Conservation (phyloP, 2,113 vertebrate species). For the Galeopterus variegatus region DNA sequence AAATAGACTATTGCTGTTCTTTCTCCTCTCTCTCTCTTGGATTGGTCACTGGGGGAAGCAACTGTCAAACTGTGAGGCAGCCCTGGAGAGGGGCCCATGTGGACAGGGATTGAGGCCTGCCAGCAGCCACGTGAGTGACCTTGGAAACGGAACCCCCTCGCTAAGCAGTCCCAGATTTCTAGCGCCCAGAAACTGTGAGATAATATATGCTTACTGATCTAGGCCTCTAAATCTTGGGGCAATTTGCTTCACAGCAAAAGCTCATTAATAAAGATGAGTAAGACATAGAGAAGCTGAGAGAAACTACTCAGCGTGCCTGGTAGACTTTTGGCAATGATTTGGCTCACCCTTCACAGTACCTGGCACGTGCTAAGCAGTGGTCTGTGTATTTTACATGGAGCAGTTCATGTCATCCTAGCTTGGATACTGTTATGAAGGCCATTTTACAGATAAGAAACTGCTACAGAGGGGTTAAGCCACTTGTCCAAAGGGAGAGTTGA, state of each 20-base stretch:
- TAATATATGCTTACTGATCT: background rate
- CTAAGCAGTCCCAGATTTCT: background rate
- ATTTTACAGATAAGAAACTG: background rate
- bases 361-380: background rate
- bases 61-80: background rate
- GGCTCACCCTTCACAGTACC: background rate
- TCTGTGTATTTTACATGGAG: background rate
- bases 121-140: background rate
- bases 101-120: background rate
- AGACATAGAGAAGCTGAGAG: background rate
- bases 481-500: background rate
- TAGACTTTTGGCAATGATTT: background rate
- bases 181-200: background rate
- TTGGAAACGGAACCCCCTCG: background rate
- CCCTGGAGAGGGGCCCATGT: background rate
- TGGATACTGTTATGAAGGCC: background rate
- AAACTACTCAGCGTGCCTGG: background rate
- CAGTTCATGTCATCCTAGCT: background rate
- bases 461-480: background rate
- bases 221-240: background rate
- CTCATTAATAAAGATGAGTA: background rate
- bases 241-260: background rate
- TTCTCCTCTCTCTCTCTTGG: background rate
- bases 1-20: background rate
- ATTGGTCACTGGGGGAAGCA: background rate